Evolutionary conservation across 1,140 invertebrate genomes (phyloP), one percentile per base, ranked within the genome.

Genomic region (Vanessa atalanta): DNA sequence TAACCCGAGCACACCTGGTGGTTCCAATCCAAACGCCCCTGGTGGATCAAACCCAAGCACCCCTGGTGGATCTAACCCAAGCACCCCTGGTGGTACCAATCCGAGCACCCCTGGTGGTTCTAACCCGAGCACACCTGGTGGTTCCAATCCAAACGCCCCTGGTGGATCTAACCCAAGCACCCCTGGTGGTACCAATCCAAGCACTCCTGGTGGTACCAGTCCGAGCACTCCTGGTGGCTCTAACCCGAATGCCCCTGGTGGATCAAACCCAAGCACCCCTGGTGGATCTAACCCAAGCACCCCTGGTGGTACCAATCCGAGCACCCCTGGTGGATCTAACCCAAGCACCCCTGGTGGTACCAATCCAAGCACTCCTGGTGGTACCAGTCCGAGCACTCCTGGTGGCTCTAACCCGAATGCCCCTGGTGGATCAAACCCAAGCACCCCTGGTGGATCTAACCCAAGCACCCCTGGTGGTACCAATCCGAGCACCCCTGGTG

Each of bases 281-380:
- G 20, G 20, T 1, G 20, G 20, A 20, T 20, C 20, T 20, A 20
- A 20, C 1, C 20, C 20, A 20, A 20, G 20, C 20, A 51, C 43
- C 3, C 48, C 48, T 14, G 65, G 65, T n/a, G n/a, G 51, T n/a
- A 37, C 65, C 3, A 16, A 16, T 0, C 11, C 23, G 1, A 53
- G 13, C 20, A 1, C 20, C 9, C 15, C 48, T 15, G 20, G 20
- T 14, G 8, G 11, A 2, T 15, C 65, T n/a, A 47, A 3, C 61
- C 47, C 47, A 47, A 50, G 48, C 48, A 14, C 4, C 13, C 48
- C 48, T 14, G 14, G 48, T 50, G 9, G 13, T 0, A 1, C 48
- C 3, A 50, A n/a, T 5, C 85, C 82, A 4, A 73, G 72, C 16
- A 50, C 4, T 4, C 53, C 53, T 6, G 20, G 53, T 50, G 9